Percentiles rank a stretch among this genome's conserved stretches.
phyloP scores from a whole-genome alignment of 1,140 invertebrate species.

The Bombus superbus region DNA sequence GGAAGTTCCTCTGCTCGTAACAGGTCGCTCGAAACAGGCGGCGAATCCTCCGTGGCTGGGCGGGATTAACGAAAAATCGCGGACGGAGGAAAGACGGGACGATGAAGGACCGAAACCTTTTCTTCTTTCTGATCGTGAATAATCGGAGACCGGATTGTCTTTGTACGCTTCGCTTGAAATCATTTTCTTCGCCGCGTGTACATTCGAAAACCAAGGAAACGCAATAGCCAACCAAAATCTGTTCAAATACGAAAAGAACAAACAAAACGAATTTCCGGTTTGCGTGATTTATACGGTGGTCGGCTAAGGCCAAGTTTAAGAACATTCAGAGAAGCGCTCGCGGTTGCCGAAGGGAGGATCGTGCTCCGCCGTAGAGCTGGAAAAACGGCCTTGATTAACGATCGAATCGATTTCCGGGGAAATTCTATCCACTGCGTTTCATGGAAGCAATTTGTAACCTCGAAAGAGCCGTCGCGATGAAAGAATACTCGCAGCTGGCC shows the following conservation, averaged over 20 bases:
- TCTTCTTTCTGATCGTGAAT: background rate
- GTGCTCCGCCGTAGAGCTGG: background rate
- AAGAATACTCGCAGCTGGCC: background rate
- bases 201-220: background rate
- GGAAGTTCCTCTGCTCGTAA: background rate
- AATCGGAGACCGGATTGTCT: background rate
- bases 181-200: background rate
- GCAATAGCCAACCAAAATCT: background rate
- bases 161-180: no score
- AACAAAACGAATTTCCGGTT: constrained; percentile 22
- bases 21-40: background rate
- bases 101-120: background rate
- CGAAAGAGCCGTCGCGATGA: background rate
- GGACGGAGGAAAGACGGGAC: background rate
- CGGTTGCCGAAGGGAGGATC: no score
- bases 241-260: background rate
- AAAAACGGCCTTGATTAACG: constrained; percentile 57
- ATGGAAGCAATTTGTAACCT: constrained; percentile 58
- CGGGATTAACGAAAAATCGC: constrained; percentile 34
- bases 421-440: constrained; percentile 23
- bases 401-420: constrained; percentile 19
- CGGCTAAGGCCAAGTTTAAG: constrained; percentile 12
- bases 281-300: constrained; percentile 37
- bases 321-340: constrained; percentile 3
- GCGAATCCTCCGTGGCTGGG: background rate